Base-by-base conservation (phyloP, 1,140 invertebrate genomes). In the Psilanteris sp. region DNA sequence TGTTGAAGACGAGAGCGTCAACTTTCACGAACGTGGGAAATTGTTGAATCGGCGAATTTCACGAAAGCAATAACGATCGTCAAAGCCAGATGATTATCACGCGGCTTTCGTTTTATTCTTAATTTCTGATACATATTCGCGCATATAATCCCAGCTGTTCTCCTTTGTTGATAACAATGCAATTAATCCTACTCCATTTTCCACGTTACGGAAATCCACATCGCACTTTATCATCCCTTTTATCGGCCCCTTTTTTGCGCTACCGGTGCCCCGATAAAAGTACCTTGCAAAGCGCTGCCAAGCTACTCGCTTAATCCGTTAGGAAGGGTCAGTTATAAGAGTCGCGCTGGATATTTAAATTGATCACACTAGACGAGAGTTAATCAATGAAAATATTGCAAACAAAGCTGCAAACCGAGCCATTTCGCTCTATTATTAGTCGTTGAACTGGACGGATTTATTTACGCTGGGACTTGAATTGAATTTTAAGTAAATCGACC, bases 201-300 rank as follows among this genome's bases (percentile, higher is more conserved):
- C 74, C 74, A 77, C 74, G 74, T 71, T 55, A 77, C 67, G 68
- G 27, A 72, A 71, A 67, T 77, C 74, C 31, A 77, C 61, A 77
- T 77, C 36, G 14, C 1, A 8, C 20, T 37, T 67, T 77, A 77
- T 77, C 74, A 50, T 54, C 61, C 67, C 74, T 77, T 71, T 77
- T 55, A 77, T 72, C 74, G 74, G 15, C 73, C 73, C 61, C 57
- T 57, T 75, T n/a, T 72, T 72, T 24, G 57, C 43, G 6, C 6
- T 4, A 46, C 48, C 20, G 32, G 31, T 64, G 41, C 43, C 50
- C 59, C 4, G 22, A 50, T 57, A 62, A 62, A 62, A 71, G 57
- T 43, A 55, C 57, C 48, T 48, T 55, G 57, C 41, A 59, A 59
- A 11, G 11, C 18, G 1, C 9, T 43, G 67, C 39, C 22, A 44